Base-by-base conservation (phyloP, 2,888 invertebrate genomes). In the Cheilosia vulpina region DNA sequence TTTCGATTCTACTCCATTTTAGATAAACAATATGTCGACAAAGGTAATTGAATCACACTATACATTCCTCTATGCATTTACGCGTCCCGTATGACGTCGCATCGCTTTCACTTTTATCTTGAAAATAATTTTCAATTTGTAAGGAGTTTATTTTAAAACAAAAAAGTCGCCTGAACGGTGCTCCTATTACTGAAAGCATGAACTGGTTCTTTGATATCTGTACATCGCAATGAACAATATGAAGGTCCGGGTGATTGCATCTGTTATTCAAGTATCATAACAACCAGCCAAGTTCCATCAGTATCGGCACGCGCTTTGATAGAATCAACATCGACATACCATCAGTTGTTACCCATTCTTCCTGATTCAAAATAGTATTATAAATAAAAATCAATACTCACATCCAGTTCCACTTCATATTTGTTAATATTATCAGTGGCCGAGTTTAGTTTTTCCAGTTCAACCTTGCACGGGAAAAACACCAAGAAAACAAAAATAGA, bases 351-450 rank as follows among this genome's bases (percentile, higher is more conserved):
- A 41, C 31, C 47, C 55, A 41, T 52, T 34, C 53, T 65, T 50
- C 63, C 21, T 31, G 21, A 21, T 69, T 9, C 43, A 17, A 19
- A 34, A 57, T 9, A 6, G 6, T 7, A 55, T 55, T 62, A 24
- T 71, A 87, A 88, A 87, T 87, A 80, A 87, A 88, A 89, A 88
- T 87, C 87, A 82, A 88, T 89, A 92, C 92, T 94, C 92, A 95
- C 95, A 92, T 98, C 98, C 89, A 98, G 93, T 92, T 97, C 97
- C 87, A 97, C 96, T 93, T 98, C 98, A 87, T 97, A 94, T 89
- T 96, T 95, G 93, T 98, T 98, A 89, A 98, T 98, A 92, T 97
- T 97, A 93, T 98, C 97, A 69, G 98, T 98, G 31, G 97, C 96
- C 89, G 96, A 96, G 92, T 98, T 98, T 82, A 98, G 93, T 90